Evolutionary conservation across 2,888 invertebrate genomes (phyloP).

Genomic region (Heliconius erato): DNA sequence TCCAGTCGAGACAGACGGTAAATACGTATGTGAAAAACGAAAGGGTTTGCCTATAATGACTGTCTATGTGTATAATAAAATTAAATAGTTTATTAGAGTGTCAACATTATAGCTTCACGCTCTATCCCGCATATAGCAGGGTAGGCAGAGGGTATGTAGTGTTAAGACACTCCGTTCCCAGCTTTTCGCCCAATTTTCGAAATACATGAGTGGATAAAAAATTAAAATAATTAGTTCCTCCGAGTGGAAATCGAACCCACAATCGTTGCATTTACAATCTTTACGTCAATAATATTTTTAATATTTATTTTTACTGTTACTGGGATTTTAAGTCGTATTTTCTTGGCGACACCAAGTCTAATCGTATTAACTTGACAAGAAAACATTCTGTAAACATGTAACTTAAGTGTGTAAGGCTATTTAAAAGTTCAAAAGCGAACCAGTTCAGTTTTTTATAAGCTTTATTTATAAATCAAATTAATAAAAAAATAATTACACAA

Average conservation of each 20-base stretch:
- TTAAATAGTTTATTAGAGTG: background rate
- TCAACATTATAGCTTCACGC: background rate
- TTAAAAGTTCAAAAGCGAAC: conserved; percentile 6
- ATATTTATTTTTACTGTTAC: background rate
- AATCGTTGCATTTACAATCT: too few species aligned
- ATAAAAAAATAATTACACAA: too few species aligned
- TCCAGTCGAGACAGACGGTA: conserved; percentile 38
- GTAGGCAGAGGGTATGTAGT: background rate
- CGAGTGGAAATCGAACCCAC: background rate
- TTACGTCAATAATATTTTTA: background rate
- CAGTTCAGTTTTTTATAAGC: background rate
- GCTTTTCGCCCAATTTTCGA: background rate
- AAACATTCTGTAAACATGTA: conserved; percentile 6
- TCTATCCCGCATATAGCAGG: background rate
- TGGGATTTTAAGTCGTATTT: background rate
- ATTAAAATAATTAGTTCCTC: background rate
- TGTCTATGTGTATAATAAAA: background rate
- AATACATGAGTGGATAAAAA: too few species aligned
- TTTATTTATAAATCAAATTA: too few species aligned
- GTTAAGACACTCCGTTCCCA: background rate
- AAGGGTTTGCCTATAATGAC: conserved; percentile 13
- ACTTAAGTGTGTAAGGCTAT: background rate
- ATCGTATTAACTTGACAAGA: background rate
- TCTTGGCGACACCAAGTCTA: background rate
- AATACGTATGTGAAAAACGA: conserved; percentile 23